phyloP scores from a whole-genome alignment of 2,113 vertebrate species.

The Trochalopteron elliotii region DNA sequence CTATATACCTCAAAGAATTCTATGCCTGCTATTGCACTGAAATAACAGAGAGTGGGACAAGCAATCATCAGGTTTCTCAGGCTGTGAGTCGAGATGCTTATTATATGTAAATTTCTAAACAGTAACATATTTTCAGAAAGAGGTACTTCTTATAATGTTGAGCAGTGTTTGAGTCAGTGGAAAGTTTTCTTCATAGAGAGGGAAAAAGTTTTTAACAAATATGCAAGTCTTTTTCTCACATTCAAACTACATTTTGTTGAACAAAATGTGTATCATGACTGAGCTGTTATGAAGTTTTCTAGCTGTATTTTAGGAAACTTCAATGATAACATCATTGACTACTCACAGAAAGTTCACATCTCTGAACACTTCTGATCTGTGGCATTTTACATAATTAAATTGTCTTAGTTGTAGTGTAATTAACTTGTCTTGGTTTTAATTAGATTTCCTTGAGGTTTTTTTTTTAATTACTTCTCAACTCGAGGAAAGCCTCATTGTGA shows the following conservation, averaged over 20 bases:
- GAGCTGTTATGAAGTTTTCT: not conserved
- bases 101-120: not conserved
- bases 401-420: constrained; percentile 23
- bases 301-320: constrained; percentile 2
- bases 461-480: constrained; percentile 55
- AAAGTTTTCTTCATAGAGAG: not conserved
- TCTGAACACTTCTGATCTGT: constrained; percentile 23
- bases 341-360: constrained; percentile 33
- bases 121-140: not conserved
- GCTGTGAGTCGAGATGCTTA: not conserved
- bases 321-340: not conserved
- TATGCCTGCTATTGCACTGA: not conserved
- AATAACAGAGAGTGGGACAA: not conserved
- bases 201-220: not conserved
- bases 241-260: not conserved
- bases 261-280: not conserved
- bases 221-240: not conserved
- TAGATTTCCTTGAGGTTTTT: not conserved
- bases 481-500: constrained; percentile 31
- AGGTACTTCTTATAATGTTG: not conserved
- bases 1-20: not conserved
- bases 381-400: constrained; percentile 61
- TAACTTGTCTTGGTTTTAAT: constrained; percentile 66
- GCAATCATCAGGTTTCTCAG: not conserved
- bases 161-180: not conserved